Percentiles rank a stretch among this genome's conserved stretches.
Conservation (phyloP, 2,888 invertebrate genomes). For the Epistrophella euchroma region DNA sequence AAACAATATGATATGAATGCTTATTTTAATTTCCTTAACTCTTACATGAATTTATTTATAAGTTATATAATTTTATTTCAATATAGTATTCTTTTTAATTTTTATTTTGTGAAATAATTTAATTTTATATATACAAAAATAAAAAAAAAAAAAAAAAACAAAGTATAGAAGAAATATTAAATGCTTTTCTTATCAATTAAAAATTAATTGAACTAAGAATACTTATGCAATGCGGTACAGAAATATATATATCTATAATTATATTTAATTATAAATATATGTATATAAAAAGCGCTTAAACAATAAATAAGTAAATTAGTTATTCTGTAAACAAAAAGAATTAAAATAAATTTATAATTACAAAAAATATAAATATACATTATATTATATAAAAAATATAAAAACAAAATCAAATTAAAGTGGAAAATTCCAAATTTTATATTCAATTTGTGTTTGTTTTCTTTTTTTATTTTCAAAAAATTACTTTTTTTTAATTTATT, state of each 20-base stretch:
- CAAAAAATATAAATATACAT: constrained; percentile 16
- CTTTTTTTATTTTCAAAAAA: constrained; percentile 20
- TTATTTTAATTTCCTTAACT: constrained; percentile 71
- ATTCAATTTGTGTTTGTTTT: constrained; percentile 43
- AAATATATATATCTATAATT: constrained; percentile 69
- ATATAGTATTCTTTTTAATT: constrained; percentile 39
- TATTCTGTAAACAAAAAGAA: constrained; percentile 42
- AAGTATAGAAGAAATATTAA: constrained; percentile 43
- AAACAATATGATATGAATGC: constrained; percentile 29
- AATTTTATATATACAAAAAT: constrained; percentile 51
- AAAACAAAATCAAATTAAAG: constrained; percentile 58
- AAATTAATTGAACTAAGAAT: constrained; percentile 58
- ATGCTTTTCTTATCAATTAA: constrained; percentile 63
- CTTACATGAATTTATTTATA: constrained; percentile 60
- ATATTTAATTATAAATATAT: constrained; percentile 72
- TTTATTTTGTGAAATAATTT: constrained; percentile 65
- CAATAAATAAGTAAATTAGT: constrained; percentile 60
- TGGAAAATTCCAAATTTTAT: constrained; percentile 64
- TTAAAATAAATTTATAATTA: constrained; percentile 49
- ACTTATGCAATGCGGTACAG: constrained; percentile 58
- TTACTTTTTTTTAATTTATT: not conserved
- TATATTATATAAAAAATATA: constrained; percentile 27
- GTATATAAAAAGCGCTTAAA: constrained; percentile 62
- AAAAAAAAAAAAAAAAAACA: constrained; percentile 27
- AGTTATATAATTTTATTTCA: constrained; percentile 63